A percentile compares a stretch with the other conserved stretches of the same genome.
Conservation (phyloP, 2,113 vertebrate species). For the Coregonus clupeaformis region DNA sequence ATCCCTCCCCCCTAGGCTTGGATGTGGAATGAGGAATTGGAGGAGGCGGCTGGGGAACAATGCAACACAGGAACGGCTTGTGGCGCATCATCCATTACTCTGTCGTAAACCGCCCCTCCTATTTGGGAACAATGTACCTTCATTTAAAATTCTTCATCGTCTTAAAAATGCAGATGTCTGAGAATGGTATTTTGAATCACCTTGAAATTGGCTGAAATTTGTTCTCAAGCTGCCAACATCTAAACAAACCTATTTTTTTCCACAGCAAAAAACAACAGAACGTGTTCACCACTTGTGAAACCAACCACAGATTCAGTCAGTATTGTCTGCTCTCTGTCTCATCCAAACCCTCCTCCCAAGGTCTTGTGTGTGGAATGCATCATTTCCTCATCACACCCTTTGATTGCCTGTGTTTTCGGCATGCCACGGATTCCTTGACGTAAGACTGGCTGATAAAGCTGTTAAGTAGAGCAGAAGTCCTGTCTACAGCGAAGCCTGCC, state of each 20-base stretch:
- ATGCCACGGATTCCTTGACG: slow-evolving; percentile 10
- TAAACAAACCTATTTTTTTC: not conserved
- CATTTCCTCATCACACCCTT: slow-evolving; percentile 10
- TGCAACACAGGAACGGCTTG: too few species aligned
- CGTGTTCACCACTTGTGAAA: not conserved
- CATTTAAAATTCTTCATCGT: too few species aligned
- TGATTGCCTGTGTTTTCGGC: slow-evolving; percentile 5
- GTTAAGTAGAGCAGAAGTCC: slow-evolving; percentile 27
- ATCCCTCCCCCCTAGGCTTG: too few species aligned
- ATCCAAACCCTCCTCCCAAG: not conserved
- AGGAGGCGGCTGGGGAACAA: too few species aligned
- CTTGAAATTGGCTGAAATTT: too few species aligned
- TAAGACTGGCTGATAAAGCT: slow-evolving; percentile 9
- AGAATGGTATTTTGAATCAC: too few species aligned
- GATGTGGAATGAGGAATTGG: too few species aligned
- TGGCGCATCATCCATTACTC: slow-evolving; percentile 53
- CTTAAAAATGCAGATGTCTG: too few species aligned
- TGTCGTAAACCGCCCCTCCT: slow-evolving; percentile 50
- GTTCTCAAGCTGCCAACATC: too few species aligned
- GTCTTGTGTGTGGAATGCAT: slow-evolving; percentile 5
- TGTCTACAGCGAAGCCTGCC: not conserved
- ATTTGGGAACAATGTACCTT: too few species aligned
- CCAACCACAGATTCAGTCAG: slow-evolving; percentile 29
- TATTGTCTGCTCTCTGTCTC: slow-evolving; percentile 3
- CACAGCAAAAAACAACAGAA: not conserved